Evolutionary conservation across 2,888 invertebrate genomes (phyloP).

Genomic region (Rugalucina vietnamica): DNA sequence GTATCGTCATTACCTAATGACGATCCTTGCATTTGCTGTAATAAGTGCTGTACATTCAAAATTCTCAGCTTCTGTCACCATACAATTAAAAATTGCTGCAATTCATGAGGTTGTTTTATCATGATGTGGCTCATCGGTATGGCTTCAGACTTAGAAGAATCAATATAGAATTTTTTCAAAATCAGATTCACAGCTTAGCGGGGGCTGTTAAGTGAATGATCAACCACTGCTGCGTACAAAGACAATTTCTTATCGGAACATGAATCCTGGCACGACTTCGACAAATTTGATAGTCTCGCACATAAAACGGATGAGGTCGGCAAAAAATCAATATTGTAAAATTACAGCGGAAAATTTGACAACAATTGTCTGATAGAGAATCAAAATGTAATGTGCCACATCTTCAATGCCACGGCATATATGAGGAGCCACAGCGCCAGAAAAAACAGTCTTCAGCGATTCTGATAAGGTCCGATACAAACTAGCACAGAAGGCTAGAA

Average conservation of each 20-base stretch:
- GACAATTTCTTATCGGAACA: not conserved
- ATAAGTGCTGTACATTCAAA: too few relatives aligned
- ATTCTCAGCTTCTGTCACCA: too few relatives aligned
- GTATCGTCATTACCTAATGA: too few relatives aligned
- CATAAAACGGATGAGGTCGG: constrained; percentile 14
- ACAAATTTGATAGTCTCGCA: constrained; percentile 11
- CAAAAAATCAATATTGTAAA: constrained; percentile 10
- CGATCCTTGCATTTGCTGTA: too few relatives aligned
- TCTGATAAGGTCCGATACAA: too few relatives aligned
- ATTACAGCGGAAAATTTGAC: constrained; percentile 12
- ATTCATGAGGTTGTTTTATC: too few relatives aligned
- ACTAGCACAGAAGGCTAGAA: too few relatives aligned
- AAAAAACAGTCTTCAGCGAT: too few relatives aligned
- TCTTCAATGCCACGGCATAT: not conserved
- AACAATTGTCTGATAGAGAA: constrained; percentile 2
- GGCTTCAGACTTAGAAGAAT: not conserved
- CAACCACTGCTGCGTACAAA: not conserved
- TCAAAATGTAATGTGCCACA: not conserved
- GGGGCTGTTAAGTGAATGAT: not conserved
- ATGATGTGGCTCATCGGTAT: too few relatives aligned
- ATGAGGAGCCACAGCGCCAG: too few relatives aligned
- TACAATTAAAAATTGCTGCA: too few relatives aligned
- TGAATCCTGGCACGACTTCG: constrained; percentile 6
- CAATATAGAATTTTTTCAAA: not conserved
- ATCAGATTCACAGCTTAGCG: not conserved